phyloP scores from a whole-genome alignment of 2,113 vertebrate genomes.

The Embiotoca jacksoni region DNA sequence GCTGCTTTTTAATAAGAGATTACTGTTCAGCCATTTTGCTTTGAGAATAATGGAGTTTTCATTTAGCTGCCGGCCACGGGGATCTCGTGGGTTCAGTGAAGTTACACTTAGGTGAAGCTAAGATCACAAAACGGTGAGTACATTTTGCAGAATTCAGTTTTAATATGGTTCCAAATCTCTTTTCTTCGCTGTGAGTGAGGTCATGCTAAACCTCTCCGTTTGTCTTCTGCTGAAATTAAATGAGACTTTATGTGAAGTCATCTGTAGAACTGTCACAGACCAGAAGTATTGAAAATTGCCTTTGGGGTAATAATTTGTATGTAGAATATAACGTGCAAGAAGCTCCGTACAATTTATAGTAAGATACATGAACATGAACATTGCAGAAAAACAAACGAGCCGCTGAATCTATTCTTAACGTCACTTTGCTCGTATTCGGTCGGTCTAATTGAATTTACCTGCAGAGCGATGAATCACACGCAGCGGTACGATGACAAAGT shows the following conservation, averaged over 20 bases:
- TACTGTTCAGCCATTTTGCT: constrained; percentile 44
- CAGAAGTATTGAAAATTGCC: too few species aligned
- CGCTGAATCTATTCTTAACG: constrained; percentile 22
- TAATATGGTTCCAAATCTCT: too few species aligned
- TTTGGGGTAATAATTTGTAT: neutral
- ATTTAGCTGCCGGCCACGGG: constrained; percentile 33
- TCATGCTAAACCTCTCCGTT: too few species aligned
- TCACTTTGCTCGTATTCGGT: constrained; percentile 30
- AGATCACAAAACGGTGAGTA: neutral
- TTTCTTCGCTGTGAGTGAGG: too few species aligned
- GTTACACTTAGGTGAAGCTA: neutral
- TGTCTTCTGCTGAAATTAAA: too few species aligned
- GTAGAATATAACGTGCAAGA: too few species aligned
- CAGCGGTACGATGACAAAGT: neutral
- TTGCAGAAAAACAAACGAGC: constrained; percentile 28
- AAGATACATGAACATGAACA: neutral
- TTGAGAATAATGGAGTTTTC: constrained; percentile 44
- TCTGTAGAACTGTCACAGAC: too few species aligned
- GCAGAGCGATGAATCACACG: constrained; percentile 15
- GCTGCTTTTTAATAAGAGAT: constrained; percentile 67
- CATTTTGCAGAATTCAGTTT: neutral
- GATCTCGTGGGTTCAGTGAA: constrained; percentile 1
- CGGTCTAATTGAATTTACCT: constrained; percentile 25
- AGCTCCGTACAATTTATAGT: neutral
- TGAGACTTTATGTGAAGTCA: too few species aligned